A percentile compares a stretch with the other conserved stretches of the same genome.
phyloP scores from a whole-genome alignment of 2,888 invertebrate species.

The Plusia festucae region DNA sequence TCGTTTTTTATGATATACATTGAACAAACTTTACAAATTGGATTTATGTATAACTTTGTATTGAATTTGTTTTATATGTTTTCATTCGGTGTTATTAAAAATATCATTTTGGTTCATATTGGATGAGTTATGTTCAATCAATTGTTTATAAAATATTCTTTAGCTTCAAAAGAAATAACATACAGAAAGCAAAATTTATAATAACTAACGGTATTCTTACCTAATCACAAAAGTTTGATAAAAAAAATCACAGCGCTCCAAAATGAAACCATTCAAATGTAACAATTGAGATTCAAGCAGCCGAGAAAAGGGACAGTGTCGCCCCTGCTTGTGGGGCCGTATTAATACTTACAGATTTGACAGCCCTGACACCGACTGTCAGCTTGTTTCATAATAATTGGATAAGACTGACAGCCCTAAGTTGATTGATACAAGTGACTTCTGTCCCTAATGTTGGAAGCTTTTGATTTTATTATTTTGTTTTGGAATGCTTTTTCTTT shows the following conservation, averaged over 20 bases:
- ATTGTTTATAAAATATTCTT: too few species aligned
- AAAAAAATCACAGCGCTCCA: background rate
- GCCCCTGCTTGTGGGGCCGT: slow-evolving; percentile 73
- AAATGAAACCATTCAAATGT: slow-evolving; percentile 48
- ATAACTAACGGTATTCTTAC: too few species aligned
- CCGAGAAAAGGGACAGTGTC: slow-evolving; percentile 66
- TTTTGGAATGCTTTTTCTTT: too few species aligned
- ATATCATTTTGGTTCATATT: background rate
- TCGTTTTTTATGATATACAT: slow-evolving; percentile 37
- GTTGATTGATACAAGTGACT: slow-evolving; percentile 65
- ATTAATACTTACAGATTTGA: slow-evolving; percentile 74
- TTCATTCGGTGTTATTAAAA: background rate
- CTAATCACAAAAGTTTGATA: slow-evolving; percentile 19
- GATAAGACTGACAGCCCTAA: slow-evolving; percentile 68
- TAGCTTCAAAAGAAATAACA: too few species aligned
- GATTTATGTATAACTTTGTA: slow-evolving; percentile 13
- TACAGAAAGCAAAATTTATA: too few species aligned
- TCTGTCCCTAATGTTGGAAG: slow-evolving; percentile 40
- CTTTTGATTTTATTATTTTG: too few species aligned
- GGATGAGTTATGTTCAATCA: too few species aligned
- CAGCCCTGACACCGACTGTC: slow-evolving; percentile 76
- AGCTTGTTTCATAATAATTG: slow-evolving; percentile 76
- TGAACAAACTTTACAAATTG: slow-evolving; percentile 2
- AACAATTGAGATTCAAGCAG: slow-evolving; percentile 66
- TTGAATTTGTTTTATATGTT: slow-evolving; percentile 12